Evolutionary conservation across 2,113 vertebrate species (phyloP), one percentile per base, ranked within the genome.

Genomic region (Accipiter cooperii): DNA sequence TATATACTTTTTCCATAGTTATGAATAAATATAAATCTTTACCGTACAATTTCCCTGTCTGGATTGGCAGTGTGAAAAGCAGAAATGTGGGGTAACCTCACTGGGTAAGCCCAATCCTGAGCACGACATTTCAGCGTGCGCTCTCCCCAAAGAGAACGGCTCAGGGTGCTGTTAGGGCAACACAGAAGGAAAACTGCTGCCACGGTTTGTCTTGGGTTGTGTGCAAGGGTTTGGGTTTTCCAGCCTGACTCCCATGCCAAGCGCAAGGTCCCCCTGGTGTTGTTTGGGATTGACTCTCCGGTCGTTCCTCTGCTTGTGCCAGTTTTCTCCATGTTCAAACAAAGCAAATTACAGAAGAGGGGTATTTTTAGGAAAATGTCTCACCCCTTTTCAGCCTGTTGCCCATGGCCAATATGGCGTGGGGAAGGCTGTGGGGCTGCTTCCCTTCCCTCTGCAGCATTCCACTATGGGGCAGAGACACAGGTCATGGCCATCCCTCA

Each of bases 121-220:
- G 15, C 38, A 12, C 2, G 0, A 6, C 2, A 4, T 47, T 42
- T 14, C 1, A 0, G 34, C 6, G 2, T 10, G 46, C 46, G 31
- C 22, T 66, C 16, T 55, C n/a, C 47, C 36, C 17, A 34, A 1
- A 2, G 40, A 66, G 58, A 28, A 20, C 0, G 2, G 33, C 36
- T 58, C 54, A 16, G 82, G 13, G 17, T 6, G 3, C 12, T 21
- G 22, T 7, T 21, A 24, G 87, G 69, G 17, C 71, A 33, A 15
- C 1, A 4, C 40, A 33, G 68, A 51, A 60, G 64, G 44, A 81
- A 77, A 69, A 42, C 19, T 94, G 38, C 17, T 33, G 12, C 55
- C 77, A 18, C 22, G 13, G 33, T 64, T 69, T 74, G 64, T 65
- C 22, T 31, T 38, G 38, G 42, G 44, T 84, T 40, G 12, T 58